These are phyloP conservation scores for Podargus strigoides DNA, from an alignment of 2,797 vertebrate species.

Conservation along the genomic window DNA sequence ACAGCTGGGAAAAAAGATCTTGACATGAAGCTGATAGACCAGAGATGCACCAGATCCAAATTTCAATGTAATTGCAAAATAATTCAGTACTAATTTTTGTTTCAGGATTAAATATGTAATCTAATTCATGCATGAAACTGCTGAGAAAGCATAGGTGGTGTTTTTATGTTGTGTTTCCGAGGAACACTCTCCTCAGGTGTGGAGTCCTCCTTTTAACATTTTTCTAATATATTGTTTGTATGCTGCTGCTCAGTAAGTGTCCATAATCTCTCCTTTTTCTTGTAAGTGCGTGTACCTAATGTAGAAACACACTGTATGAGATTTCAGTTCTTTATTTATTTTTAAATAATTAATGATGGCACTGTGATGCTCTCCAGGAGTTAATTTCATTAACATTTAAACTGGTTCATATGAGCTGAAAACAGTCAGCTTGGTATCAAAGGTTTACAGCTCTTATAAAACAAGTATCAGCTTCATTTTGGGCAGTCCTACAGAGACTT, in stretches of 20 bases:
- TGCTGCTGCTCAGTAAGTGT: neutral
- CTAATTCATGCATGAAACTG: neutral
- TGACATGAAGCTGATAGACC: neutral
- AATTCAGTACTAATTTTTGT: neutral
- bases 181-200: neutral
- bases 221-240: neutral
- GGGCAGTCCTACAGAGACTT: neutral
- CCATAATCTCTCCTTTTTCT: neutral
- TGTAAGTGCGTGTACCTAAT: neutral
- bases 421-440: neutral
- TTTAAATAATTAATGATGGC: neutral
- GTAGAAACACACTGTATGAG: neutral
- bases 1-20: neutral
- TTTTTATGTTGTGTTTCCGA: neutral
- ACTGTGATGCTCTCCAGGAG: neutral
- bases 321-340: neutral
- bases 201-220: neutral
- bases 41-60: neutral
- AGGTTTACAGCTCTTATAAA: neutral
- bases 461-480: neutral
- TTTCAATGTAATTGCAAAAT: neutral
- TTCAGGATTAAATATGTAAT: neutral
- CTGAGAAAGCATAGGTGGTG: neutral
- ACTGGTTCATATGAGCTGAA: neutral
- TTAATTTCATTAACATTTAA: conserved; percentile 25